Conservation (phyloP, 2,113 vertebrate genomes). For the Urocynchramus pylzowi region DNA sequence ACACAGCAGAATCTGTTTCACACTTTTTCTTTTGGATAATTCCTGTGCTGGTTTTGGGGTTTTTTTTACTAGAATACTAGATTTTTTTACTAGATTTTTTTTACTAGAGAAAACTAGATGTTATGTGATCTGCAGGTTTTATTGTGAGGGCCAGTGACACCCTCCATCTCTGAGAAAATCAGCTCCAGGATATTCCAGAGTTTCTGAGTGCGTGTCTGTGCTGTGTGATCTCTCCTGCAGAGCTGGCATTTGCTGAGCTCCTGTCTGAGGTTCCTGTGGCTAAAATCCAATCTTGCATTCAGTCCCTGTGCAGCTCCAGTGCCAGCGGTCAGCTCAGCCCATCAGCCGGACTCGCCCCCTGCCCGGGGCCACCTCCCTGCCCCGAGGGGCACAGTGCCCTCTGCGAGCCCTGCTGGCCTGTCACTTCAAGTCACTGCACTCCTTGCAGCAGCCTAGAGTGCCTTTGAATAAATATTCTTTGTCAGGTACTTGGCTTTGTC, state of each 20-base stretch:
- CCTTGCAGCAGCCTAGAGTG: not conserved
- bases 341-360: not conserved
- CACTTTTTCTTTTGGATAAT: not conserved
- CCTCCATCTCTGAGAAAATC: not conserved
- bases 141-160: too few relatives aligned
- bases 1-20: not conserved
- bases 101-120: not conserved
- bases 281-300: not conserved
- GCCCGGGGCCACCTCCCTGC: not conserved
- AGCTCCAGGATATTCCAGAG: not conserved
- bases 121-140: not conserved
- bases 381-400: not conserved
- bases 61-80: not conserved
- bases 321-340: not conserved
- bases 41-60: fast-evolving
- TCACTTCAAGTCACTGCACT: not conserved
- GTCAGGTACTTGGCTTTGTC: not conserved
- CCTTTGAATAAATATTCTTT: not conserved
- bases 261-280: not conserved
- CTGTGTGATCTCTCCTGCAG: not conserved
- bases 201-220: not conserved
- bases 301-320: not conserved
- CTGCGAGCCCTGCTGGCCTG: not conserved
- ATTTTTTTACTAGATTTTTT: not conserved
- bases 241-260: not conserved